These are phyloP conservation scores for Neocrepidodera transversa DNA, from an alignment of 2,888 invertebrate genomes.

Conservation along the genomic window DNA sequence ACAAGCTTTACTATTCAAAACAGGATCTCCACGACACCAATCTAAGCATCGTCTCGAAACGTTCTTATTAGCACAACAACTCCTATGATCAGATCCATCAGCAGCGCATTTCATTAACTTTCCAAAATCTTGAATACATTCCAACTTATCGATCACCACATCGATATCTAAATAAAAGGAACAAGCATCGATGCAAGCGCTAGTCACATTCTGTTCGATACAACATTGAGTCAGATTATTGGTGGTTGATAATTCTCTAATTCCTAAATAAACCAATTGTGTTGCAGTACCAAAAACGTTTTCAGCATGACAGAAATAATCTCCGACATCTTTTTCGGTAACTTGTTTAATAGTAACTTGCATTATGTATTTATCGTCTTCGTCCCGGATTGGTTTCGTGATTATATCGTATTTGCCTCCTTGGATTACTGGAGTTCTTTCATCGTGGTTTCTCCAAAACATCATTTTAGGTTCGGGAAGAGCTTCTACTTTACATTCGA, in stretches of 20 bases:
- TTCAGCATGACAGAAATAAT: conserved; percentile 85
- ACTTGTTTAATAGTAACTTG: conserved; percentile 76
- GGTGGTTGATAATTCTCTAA: conserved; percentile 63
- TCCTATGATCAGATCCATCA: conserved; percentile 81
- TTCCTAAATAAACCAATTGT: conserved; percentile 75
- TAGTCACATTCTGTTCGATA: conserved; percentile 78
- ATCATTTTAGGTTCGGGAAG: conserved; percentile 81
- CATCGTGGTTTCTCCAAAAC: conserved; percentile 81
- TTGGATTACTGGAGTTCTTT: conserved; percentile 77
- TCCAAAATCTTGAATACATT: conserved; percentile 83
- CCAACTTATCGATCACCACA: conserved; percentile 79
- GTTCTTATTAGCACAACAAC: conserved; percentile 81
- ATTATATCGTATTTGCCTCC: conserved; percentile 77
- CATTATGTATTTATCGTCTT: conserved; percentile 76
- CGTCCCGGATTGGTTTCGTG: conserved; percentile 67
- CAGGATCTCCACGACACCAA: conserved; percentile 82
- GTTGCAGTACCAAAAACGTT: conserved; percentile 80
- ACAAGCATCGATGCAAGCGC: conserved; percentile 82
- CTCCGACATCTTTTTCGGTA: conserved; percentile 69
- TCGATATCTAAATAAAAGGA: conserved; percentile 84
- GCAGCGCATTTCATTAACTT: conserved; percentile 88
- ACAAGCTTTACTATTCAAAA: conserved; percentile 70
- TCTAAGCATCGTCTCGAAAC: conserved; percentile 84
- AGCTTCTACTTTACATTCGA: conserved; percentile 81
- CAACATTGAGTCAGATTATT: conserved; percentile 84